phyloP scores from a whole-genome alignment of 2,113 vertebrate genomes.

The Rhinoptilus africanus region DNA sequence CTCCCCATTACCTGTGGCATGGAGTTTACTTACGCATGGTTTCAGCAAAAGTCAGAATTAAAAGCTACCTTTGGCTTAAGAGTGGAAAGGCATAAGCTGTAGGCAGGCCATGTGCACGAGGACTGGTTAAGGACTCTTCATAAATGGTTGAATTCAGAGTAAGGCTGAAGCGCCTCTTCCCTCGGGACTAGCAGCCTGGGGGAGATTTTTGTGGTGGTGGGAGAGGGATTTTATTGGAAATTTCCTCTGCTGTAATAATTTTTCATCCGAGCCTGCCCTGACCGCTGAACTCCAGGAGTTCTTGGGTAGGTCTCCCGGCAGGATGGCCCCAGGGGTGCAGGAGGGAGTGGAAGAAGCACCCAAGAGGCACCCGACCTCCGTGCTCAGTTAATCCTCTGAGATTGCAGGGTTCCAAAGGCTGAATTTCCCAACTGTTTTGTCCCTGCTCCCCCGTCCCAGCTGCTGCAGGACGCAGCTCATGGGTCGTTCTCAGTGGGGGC shows the following conservation, averaged over 20 bases:
- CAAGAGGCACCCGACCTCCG: accelerated
- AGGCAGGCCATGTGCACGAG: not conserved
- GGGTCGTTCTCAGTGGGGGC: not conserved
- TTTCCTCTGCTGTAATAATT: not conserved
- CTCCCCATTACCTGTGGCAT: not conserved
- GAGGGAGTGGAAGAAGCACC: not conserved
- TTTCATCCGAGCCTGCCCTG: not conserved
- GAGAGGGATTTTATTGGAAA: not conserved
- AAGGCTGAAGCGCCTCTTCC: not conserved
- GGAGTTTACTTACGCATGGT: not conserved
- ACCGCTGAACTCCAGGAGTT: not conserved
- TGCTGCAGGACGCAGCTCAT: not conserved
- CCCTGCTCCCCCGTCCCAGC: not conserved
- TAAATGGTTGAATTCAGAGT: not conserved
- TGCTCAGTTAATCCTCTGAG: not conserved
- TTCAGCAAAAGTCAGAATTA: not conserved
- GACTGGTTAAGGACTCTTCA: not conserved
- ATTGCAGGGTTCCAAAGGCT: not conserved
- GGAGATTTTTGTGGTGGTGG: not conserved
- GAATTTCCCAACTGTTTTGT: not conserved
- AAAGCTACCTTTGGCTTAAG: not conserved
- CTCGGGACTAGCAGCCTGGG: not conserved
- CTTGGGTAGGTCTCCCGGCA: not conserved
- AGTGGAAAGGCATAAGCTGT: not conserved
- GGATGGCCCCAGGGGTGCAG: not conserved